These are phyloP conservation scores for Drosophila mercatorum DNA, from an alignment of 2,888 invertebrate genomes.

Conservation along the genomic window DNA sequence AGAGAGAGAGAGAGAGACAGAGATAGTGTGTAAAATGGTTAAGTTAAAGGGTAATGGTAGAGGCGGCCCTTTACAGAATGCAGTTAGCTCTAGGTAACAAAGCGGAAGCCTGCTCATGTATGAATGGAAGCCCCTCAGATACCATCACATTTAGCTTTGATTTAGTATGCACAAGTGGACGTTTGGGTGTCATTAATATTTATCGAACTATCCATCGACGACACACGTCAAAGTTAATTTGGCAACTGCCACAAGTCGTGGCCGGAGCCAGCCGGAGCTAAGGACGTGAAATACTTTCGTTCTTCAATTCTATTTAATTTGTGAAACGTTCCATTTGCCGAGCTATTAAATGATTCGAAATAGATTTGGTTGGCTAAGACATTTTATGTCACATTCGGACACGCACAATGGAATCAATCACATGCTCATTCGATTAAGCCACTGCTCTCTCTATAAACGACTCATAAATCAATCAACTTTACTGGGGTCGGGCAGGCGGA, in stretches of 20 bases:
- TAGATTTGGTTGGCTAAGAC: neutral
- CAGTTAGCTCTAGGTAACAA: neutral
- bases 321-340: neutral
- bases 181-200: conserved; percentile 10
- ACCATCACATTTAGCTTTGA: neutral
- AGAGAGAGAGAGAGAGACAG: neutral
- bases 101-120: neutral
- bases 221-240: conserved; percentile 9
- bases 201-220: conserved; percentile 6
- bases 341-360: conserved; percentile 12
- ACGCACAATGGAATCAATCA: conserved; percentile 45
- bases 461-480: conserved; percentile 56
- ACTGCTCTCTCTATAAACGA: conserved; percentile 30
- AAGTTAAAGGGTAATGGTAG: neutral
- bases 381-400: conserved; percentile 16
- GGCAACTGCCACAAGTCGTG: conserved; percentile 12
- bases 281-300: neutral
- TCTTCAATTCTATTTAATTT: conserved; percentile 2
- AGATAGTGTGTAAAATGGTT: neutral
- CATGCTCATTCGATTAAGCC: conserved; percentile 20
- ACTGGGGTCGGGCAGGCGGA: neutral
- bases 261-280: neutral
- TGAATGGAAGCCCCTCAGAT: neutral
- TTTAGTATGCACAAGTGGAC: conserved; percentile 6
- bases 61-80: neutral